These are phyloP conservation scores for Pseudomugil tenellus DNA, from an alignment of 2,797 vertebrate species.

Conservation along the genomic window DNA sequence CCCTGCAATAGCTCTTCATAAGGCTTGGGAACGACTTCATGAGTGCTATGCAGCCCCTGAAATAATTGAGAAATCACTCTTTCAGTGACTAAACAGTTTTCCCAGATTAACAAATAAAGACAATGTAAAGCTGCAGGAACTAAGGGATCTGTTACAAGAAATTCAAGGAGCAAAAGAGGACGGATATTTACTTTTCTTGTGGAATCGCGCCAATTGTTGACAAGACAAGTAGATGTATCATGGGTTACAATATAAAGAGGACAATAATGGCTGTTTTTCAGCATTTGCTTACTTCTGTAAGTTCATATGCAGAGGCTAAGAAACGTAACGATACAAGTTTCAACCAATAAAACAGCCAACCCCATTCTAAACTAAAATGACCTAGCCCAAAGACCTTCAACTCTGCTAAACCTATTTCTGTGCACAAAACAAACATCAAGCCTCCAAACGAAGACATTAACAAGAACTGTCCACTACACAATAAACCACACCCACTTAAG, in stretches of 20 bases:
- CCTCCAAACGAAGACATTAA: not conserved
- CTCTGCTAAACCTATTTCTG: not conserved
- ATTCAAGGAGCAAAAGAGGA: not conserved
- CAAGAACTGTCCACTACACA: slow-evolving; percentile 1
- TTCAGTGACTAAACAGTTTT: not conserved
- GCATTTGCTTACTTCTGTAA: not conserved
- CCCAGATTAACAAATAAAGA: not conserved
- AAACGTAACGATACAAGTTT: not conserved
- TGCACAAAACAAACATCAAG: not conserved
- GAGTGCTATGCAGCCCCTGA: not conserved
- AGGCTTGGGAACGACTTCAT: not conserved
- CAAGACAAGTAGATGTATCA: too few species aligned
- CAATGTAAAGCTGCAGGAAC: not conserved
- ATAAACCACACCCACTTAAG: not conserved
- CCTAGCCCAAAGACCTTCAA: not conserved
- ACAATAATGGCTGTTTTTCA: not conserved
- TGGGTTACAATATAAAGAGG: too few species aligned
- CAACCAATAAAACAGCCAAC: not conserved
- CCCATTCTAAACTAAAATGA: not conserved
- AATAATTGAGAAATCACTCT: not conserved
- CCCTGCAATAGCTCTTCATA: not conserved
- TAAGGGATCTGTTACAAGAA: not conserved
- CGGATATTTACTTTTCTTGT: not conserved
- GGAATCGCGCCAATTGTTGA: not conserved
- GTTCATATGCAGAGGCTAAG: not conserved